Base-by-base conservation (phyloP, 1,140 invertebrate species). In the Neodiprion virginianus region DNA sequence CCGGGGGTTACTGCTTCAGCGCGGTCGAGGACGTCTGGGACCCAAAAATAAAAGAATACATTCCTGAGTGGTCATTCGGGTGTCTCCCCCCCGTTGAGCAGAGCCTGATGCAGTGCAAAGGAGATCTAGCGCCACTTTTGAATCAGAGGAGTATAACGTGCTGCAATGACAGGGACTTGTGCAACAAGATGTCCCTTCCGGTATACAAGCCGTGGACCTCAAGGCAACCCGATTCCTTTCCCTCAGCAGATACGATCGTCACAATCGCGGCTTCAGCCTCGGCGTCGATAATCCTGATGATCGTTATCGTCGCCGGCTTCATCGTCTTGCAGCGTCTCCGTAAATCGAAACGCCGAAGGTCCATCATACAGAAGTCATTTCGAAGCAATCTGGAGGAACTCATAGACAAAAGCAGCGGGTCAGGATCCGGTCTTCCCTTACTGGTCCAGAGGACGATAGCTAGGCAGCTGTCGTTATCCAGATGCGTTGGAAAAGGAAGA, bases 371-470 rank as follows among this genome's bases (percentile, higher is more conserved):
- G 17, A 84, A 88, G 8, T 89, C 91, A 72, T 89, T 87, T 48
- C 84, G 85, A 74, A 86, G 89, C 72, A 92, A 92, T 0, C 84
- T 94, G 3, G 90, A 92, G 65, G 94, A 94, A 78, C 88, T 95
- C 70, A 93, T 96, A n/a, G 96, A 97, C 68, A 93, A 94, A 77
- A 95, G 93, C 75, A 94, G 92, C 50, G 97, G 97, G 23, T 97
- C 96, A 11, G 97, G 97, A 7, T 97, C 96, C 1, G 97, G 97
- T 2, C 87, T 98, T 67, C 96, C 97, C 0, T 89, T 97, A 7
- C 91, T 99, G 84, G 96, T 98, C 74, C 97, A 99, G 87, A 86
- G 97, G 76, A 99, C 97, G 0, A 96, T 99, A 69, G 97, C 97
- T 47, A 96, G 96, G 84, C 97, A 99, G 86, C 93, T 99, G 61